Percentiles rank a stretch among this genome's conserved stretches.
phyloP scores from a whole-genome alignment of 2,888 invertebrate species.

The Aphidius colemani region DNA sequence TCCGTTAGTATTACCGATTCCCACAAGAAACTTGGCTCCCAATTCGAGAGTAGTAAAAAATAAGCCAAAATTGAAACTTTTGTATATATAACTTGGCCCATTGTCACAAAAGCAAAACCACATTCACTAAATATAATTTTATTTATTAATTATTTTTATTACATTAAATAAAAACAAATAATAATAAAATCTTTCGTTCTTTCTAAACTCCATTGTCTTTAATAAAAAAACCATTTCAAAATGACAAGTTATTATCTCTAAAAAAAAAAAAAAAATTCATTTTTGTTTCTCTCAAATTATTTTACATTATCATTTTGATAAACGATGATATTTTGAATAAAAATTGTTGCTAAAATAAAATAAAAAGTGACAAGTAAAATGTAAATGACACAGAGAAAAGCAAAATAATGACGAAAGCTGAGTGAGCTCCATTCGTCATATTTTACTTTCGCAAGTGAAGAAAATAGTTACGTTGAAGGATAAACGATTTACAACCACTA shows the following conservation, averaged over 20 bases:
- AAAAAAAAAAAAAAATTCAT: background rate
- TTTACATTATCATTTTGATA: too few relatives aligned
- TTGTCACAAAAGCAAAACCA: conserved; percentile 6
- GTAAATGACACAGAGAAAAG: conserved; percentile 1
- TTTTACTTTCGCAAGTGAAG: background rate
- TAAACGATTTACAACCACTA: conserved; percentile 13
- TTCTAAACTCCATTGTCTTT: too few relatives aligned
- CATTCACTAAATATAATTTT: too few relatives aligned
- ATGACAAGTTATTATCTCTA: background rate
- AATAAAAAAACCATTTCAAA: too few relatives aligned
- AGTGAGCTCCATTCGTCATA: background rate
- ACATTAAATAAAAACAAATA: too few relatives aligned
- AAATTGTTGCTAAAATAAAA: background rate
- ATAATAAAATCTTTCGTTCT: too few relatives aligned
- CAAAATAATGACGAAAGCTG: conserved; percentile 7
- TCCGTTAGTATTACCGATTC: too few relatives aligned
- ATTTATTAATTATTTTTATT: too few relatives aligned
- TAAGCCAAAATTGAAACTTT: too few relatives aligned
- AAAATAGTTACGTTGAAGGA: conserved; percentile 3
- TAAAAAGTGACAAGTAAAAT: conserved; percentile 10
- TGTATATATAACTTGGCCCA: too few relatives aligned
- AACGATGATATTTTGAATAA: too few relatives aligned
- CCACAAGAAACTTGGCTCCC: too few relatives aligned
- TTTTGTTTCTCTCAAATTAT: background rate
- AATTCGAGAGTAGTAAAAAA: background rate